Base-by-base conservation (phyloP, 2,797 vertebrate genomes). In the Syngnathus acus region DNA sequence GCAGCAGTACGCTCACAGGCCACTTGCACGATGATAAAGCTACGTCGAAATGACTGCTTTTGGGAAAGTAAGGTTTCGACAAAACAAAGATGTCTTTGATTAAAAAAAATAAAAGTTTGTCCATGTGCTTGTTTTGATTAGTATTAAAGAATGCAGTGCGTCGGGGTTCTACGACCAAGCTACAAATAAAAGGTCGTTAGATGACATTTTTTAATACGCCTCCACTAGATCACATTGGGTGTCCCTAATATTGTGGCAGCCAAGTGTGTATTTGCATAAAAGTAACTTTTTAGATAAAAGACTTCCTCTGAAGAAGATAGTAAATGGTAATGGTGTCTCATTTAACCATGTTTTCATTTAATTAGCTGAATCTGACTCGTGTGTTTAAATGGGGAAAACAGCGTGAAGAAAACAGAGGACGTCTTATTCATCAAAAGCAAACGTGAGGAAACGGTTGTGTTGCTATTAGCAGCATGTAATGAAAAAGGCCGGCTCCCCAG, bases 321-420 rank as follows among this genome's bases (percentile, higher is more conserved):
- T 62, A 62, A 62, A 62, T 45, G 60, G 13, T 43, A 45, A 59
- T 59, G 57, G 21, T 23, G 42, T 62, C 21, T 21, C 60, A 62
- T 45, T 62, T 62, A 26, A 45, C 40, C 42, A 62, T 42, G 58
- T 62, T 43, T 62, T 62, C 60, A 62, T 62, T 62, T 62, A 43
- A 62, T 62, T 62, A 62, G 39, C 60, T 65, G 55, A 54, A 53
- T 65, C 64, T 55, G 51, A 65, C 63, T 65, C 60, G 45, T 62
- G 60, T 43, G 60, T 62, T 45, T 14, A 62, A 62, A 62, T 26
- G 21, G 59, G 13, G 1, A 9, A 62, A 62, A 62, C 60, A 62
- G 60, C 60, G 43, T 62, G 60, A 23, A 43, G 60, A 62, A 62
- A 62, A 62, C 39, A 23, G 60, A 62, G 60, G 40, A 62, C 42